Base-by-base conservation (phyloP, 1,140 invertebrate species). In the Heterodera carotae region DNA sequence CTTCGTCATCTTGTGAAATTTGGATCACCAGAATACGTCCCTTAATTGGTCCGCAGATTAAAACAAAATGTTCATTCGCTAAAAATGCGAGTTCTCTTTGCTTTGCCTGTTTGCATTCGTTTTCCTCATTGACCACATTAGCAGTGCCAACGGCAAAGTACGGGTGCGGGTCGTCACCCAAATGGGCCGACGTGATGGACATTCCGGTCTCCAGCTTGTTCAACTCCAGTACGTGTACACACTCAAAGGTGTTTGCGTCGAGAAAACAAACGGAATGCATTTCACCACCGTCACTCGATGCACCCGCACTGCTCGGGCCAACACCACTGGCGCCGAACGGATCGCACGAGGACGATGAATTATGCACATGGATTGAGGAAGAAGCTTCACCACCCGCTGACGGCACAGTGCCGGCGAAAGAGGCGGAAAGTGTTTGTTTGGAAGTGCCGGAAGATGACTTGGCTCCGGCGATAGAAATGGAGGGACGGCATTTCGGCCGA, bases 71-170 rank as follows among this genome's bases (percentile, higher is more conserved):
- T 43, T 69, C 22, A 69, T 39, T 25, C 1, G 25, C 22, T 7
- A 10, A 2, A 33, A n/a, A 25, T 69, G 27, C 12, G 29, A 33
- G 33, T n/a, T n/a, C n/a, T n/a, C n/a, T n/a, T n/a, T n/a, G n/a
- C n/a, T 12, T 59, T 60, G 87, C 83, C n/a, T 68, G 90, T 89
- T 95, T 98, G 0, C 96, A 94, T 85, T 98, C 96, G 0, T 93
- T 92, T 86, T 99, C 97, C 83, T 98, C 96, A 0, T 94, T 93
- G 89, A 95, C 93, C 3, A 98, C 92, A 31, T 95, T 89, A 3
- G 94, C 94, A 6, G 97, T 98, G 43, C 96, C 96, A 60, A 98
- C 93, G 36, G 97, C 92, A 88, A 93, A 98, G 89, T 98, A 99
- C 8, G 92, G 91, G 83, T 92, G 93, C 0, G 92, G 91, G 90